Evolutionary conservation across 1,140 invertebrate genomes (phyloP).

Genomic region (Papilio glaucus): DNA sequence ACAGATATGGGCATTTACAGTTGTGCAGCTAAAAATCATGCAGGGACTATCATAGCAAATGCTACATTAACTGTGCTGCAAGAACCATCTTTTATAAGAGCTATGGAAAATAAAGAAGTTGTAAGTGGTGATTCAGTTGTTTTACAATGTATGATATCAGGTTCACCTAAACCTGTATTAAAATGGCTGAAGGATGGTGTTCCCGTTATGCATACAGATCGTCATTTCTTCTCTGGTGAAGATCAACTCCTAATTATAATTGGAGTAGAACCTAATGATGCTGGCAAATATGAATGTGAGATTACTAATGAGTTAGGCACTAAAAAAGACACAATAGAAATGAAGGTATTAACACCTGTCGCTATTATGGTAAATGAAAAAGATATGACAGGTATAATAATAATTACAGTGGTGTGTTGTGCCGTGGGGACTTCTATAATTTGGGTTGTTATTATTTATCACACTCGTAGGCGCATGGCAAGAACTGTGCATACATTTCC

Average conservation of each 20-base stretch:
- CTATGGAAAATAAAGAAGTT: slow-evolving; percentile 93
- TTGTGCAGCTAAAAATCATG: slow-evolving; percentile 95
- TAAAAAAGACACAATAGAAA: slow-evolving; percentile 81
- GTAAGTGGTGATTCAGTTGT: slow-evolving; percentile 91
- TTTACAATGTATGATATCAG: slow-evolving; percentile 93
- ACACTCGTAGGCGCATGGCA: slow-evolving; percentile 88
- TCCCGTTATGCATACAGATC: slow-evolving; percentile 87
- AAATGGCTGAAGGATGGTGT: slow-evolving; percentile 94
- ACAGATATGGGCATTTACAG: slow-evolving; percentile 96
- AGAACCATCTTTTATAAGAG: slow-evolving; percentile 92
- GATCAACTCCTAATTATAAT: slow-evolving; percentile 95
- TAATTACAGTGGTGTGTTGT: slow-evolving; percentile 95
- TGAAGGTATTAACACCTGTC: slow-evolving; percentile 84
- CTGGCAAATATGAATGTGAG: slow-evolving; percentile 94
- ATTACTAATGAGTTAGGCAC: slow-evolving; percentile 93
- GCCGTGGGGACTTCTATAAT: slow-evolving; percentile 94
- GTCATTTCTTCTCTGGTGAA: slow-evolving; percentile 93
- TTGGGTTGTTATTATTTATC: slow-evolving; percentile 96
- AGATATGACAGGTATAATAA: slow-evolving; percentile 92
- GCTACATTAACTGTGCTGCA: slow-evolving; percentile 95
- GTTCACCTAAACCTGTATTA: slow-evolving; percentile 93
- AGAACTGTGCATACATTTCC: slow-evolving; percentile 69
- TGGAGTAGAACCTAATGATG: slow-evolving; percentile 89
- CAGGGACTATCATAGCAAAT: slow-evolving; percentile 93
- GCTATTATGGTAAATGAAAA: slow-evolving; percentile 85